phyloP scores from a whole-genome alignment of 2,797 vertebrate species.

The Microctenopoma steveboyesi region DNA sequence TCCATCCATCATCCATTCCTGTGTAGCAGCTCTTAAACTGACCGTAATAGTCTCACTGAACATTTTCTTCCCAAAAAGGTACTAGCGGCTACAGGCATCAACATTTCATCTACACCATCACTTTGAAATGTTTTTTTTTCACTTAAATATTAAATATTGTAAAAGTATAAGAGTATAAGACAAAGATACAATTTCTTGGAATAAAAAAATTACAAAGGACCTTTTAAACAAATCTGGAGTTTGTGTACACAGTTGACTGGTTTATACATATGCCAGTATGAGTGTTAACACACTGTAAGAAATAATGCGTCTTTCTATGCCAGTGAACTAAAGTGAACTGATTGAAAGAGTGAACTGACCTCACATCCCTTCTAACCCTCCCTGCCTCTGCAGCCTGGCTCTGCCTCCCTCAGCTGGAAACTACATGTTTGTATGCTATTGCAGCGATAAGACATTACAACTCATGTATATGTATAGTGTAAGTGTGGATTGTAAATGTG shows the following conservation, averaged over 20 bases:
- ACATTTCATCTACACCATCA: too few species aligned
- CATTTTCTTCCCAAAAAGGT: too few species aligned
- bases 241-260: neutral
- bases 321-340: slow-evolving; percentile 15
- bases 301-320: neutral
- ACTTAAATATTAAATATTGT: too few species aligned
- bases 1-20: too few species aligned
- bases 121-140: too few species aligned
- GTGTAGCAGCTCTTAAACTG: too few species aligned
- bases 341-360: slow-evolving; percentile 27
- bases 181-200: too few species aligned
- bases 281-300: neutral
- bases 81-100: too few species aligned
- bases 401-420: slow-evolving; percentile 43
- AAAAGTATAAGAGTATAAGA: too few species aligned
- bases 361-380: slow-evolving; percentile 29
- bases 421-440: slow-evolving; percentile 27
- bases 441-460: slow-evolving; percentile 27
- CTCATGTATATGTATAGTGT: slow-evolving; percentile 10
- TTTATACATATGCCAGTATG: neutral
- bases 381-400: slow-evolving; percentile 29
- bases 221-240: neutral
- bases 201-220: too few species aligned
- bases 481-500: slow-evolving; percentile 7
- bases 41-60: too few species aligned